A percentile compares a stretch with the other conserved stretches of the same genome.
Conservation (phyloP, 2,888 invertebrate species). For the Drosophila setosimentum region DNA sequence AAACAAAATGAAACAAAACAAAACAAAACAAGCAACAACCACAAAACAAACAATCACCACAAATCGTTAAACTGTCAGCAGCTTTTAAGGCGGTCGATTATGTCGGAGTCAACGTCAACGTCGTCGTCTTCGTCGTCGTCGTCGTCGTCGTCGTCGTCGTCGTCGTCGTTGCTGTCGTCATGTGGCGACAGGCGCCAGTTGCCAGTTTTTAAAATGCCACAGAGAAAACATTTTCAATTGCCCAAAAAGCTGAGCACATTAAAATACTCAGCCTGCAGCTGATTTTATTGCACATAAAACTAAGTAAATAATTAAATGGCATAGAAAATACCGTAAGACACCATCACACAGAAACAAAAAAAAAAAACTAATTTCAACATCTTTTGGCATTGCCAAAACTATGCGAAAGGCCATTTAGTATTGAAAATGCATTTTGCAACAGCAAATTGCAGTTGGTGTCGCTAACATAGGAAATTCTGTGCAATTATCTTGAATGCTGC, state of each 20-base stretch:
- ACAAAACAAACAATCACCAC: conserved; percentile 79
- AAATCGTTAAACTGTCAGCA: conserved; percentile 84
- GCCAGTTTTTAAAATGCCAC: conserved; percentile 62
- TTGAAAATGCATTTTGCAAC: conserved; percentile 39
- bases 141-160: conserved; percentile 24
- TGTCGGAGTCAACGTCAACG: conserved; percentile 64
- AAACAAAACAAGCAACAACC: conserved; percentile 40
- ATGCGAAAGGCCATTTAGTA: conserved; percentile 25
- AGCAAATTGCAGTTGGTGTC: conserved; percentile 34
- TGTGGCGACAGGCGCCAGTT: conserved; percentile 74
- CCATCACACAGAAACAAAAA: conserved; percentile 5
- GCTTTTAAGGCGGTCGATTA: conserved; percentile 81
- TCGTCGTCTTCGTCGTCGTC: conserved; percentile 26
- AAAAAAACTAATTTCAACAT: conserved; percentile 38
- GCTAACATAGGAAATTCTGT: conserved; percentile 33
- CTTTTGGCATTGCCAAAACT: conserved; percentile 14
- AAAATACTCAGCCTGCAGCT: conserved; percentile 24
- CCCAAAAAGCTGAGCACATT: conserved; percentile 47
- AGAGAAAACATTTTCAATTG: conserved; percentile 70
- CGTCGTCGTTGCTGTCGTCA: conserved; percentile 17
- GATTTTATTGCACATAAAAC: conserved; percentile 37
- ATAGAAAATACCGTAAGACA: conserved; percentile 24
- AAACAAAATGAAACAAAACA: conserved; percentile 29
- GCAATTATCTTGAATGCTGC: conserved; percentile 59
- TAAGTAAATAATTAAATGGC: conserved; percentile 36